Evolutionary conservation across 2,888 invertebrate genomes (phyloP).

Genomic region (Drosophila picticornis): DNA sequence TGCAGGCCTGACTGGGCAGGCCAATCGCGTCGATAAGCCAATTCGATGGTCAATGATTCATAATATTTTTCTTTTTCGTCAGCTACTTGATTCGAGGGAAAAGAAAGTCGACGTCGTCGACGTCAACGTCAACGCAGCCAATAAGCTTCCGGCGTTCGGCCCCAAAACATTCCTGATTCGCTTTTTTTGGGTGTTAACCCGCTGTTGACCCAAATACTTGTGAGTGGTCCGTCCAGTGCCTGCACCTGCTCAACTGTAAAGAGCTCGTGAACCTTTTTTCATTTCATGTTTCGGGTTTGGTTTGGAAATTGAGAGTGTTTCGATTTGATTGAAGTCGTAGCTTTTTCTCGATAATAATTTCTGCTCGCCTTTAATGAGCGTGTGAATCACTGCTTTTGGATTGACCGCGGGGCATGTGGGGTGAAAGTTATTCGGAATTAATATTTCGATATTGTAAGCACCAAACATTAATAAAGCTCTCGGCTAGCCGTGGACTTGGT

Average conservation of each 20-base stretch:
- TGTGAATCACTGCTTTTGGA: slow-evolving; percentile 56
- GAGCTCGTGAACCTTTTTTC: slow-evolving; percentile 16
- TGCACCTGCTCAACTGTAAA: slow-evolving; percentile 36
- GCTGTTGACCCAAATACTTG: slow-evolving; percentile 74
- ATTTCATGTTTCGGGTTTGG: slow-evolving; percentile 3
- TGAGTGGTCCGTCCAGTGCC: slow-evolving; percentile 25
- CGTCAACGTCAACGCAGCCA: slow-evolving; percentile 24
- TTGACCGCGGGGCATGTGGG: slow-evolving; percentile 59
- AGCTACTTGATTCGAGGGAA: slow-evolving; percentile 47
- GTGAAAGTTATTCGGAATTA: slow-evolving; percentile 62
- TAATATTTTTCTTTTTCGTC: slow-evolving; percentile 47
- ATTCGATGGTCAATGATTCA: slow-evolving; percentile 65
- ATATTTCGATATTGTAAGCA: slow-evolving; percentile 18
- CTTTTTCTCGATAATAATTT: slow-evolving; percentile 49
- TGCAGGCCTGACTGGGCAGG: slow-evolving; percentile 58
- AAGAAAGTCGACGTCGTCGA: slow-evolving; percentile 64
- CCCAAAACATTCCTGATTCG: slow-evolving; percentile 52
- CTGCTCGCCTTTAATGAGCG: slow-evolving; percentile 67
- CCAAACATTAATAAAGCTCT: slow-evolving; percentile 57
- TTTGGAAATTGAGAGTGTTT: slow-evolving; percentile 73
- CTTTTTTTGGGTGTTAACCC: slow-evolving; percentile 72
- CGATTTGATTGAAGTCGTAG: slow-evolving; percentile 49
- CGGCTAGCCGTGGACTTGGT: slow-evolving; percentile 28
- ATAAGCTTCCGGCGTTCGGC: slow-evolving; percentile 72
- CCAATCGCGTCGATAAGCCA: slow-evolving; percentile 58